Evolutionary conservation across 2,113 vertebrate genomes (phyloP).

Genomic region (Rynchops niger): DNA sequence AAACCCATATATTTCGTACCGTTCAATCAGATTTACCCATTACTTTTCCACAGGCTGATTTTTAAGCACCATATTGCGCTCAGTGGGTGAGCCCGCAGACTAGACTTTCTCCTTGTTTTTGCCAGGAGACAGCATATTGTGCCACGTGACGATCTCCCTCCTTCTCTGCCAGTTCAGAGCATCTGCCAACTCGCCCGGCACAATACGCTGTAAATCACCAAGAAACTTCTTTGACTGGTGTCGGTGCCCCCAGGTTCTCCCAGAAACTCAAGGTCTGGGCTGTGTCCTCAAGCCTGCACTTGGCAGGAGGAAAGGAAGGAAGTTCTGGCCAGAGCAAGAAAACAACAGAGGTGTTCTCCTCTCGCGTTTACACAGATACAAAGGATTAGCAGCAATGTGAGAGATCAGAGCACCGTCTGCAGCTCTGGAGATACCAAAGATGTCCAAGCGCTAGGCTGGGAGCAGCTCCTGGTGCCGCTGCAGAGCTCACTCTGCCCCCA

Average conservation of each 20-base stretch:
- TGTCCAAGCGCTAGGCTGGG: neutral
- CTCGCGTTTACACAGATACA: neutral
- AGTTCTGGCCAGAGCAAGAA: neutral
- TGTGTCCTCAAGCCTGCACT: neutral
- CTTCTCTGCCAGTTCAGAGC: neutral
- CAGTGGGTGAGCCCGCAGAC: neutral
- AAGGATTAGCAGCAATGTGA: neutral
- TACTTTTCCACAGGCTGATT: neutral
- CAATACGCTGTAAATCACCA: neutral
- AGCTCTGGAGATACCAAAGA: neutral
- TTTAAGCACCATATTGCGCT: neutral
- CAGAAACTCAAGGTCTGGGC: neutral
- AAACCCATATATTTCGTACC: neutral
- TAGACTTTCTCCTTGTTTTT: neutral
- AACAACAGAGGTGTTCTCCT: neutral
- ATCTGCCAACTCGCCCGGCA: neutral
- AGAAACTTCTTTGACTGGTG: neutral
- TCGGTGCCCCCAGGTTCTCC: neutral
- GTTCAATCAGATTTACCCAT: fast-evolving
- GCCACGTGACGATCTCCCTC: neutral
- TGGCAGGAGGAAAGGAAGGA: neutral
- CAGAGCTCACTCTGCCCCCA: neutral
- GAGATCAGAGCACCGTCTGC: neutral
- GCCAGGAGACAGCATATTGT: neutral
- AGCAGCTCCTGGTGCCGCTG: neutral